Conservation (phyloP, 2,113 vertebrate genomes). For the Aegypius monachus region DNA sequence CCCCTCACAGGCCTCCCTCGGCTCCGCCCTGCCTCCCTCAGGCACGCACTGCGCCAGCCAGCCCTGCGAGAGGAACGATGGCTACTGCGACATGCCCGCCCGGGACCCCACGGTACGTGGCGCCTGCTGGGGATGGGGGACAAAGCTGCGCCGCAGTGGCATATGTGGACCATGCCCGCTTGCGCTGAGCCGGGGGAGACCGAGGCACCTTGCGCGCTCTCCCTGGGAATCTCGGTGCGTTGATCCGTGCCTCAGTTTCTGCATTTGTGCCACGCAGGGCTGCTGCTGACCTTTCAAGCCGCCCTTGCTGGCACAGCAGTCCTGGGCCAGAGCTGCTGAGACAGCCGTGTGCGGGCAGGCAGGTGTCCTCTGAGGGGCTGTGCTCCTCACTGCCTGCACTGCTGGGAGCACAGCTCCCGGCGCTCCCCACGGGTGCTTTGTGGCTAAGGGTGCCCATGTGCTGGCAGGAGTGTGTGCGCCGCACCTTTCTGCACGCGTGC, state of each 20-base stretch:
- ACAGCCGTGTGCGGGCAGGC: background rate
- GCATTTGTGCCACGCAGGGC: background rate
- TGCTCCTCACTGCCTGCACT: background rate
- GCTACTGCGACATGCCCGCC: background rate
- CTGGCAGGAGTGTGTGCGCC: background rate
- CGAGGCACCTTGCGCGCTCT: fast-evolving
- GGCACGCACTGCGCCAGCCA: conserved; percentile 62
- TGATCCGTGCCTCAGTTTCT: background rate
- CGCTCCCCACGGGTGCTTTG: background rate
- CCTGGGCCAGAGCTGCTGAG: background rate
- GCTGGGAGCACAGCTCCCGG: background rate
- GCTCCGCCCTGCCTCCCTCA: conserved; percentile 59
- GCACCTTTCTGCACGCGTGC: background rate
- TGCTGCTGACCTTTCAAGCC: background rate
- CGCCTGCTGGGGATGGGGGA: background rate
- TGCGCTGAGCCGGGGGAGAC: background rate
- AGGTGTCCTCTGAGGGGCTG: background rate
- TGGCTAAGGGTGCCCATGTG: background rate
- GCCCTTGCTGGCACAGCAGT: background rate
- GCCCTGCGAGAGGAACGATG: conserved; percentile 70
- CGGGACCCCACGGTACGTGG: conserved; percentile 60
- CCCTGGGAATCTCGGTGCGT: fast-evolving
- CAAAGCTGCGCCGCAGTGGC: background rate
- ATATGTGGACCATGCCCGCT: fast-evolving
- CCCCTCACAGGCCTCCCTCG: conserved; percentile 15